phyloP scores from a whole-genome alignment of 2,113 vertebrate species.

The Prunella fulvescens region DNA sequence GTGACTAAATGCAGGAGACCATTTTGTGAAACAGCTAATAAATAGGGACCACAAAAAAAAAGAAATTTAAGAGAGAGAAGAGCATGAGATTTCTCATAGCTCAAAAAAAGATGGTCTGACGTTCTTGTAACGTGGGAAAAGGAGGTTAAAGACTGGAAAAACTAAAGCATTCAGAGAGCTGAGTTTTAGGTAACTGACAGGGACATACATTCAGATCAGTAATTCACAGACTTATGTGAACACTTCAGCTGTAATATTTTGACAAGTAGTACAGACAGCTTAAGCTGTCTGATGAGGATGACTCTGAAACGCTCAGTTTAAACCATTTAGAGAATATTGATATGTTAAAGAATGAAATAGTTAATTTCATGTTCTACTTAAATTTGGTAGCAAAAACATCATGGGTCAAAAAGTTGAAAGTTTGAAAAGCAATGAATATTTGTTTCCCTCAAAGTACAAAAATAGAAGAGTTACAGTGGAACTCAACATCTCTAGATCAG shows the following conservation, averaged over 20 bases:
- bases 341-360: neutral
- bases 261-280: neutral
- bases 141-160: neutral
- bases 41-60: neutral
- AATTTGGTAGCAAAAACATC: neutral
- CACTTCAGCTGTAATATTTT: neutral
- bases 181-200: neutral
- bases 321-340: neutral
- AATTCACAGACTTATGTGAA: neutral
- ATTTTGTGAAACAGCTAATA: neutral
- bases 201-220: neutral
- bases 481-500: neutral
- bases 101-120: neutral
- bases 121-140: neutral
- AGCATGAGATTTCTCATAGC: neutral
- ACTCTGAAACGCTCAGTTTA: neutral
- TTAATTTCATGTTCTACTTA: neutral
- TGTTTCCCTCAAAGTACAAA: neutral
- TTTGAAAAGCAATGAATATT: neutral
- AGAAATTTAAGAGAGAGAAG: neutral
- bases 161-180: neutral
- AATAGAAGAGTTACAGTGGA: neutral
- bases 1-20: neutral
- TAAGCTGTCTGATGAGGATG: neutral
- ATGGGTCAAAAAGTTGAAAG: neutral